Conservation (phyloP, 2,888 invertebrate genomes). For the Platynereis dumerilii region DNA sequence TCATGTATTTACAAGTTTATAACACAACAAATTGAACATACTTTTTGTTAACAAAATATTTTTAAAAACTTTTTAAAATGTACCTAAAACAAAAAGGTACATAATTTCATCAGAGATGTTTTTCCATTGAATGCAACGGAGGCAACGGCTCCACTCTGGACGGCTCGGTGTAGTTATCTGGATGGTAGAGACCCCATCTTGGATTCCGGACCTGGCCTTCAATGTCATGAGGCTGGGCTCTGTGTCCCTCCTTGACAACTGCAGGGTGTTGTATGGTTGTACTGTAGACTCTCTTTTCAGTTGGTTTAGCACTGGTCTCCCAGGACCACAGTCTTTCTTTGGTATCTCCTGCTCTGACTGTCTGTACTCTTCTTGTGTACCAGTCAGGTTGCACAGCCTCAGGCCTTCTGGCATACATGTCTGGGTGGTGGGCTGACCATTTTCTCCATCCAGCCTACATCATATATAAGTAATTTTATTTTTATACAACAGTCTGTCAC, state of each 20-base stretch:
- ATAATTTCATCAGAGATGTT: conserved; percentile 24
- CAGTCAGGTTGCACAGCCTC: conserved; percentile 57
- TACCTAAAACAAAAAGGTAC: background rate
- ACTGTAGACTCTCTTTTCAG: conserved; percentile 52
- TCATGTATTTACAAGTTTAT: too few species aligned
- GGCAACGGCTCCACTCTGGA: conserved; percentile 53
- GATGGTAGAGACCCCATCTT: conserved; percentile 59
- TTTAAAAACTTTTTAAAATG: too few species aligned
- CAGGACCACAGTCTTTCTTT: conserved; percentile 35
- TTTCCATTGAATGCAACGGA: conserved; percentile 64
- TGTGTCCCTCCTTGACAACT: conserved; percentile 45
- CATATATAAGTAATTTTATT: background rate
- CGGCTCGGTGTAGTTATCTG: conserved; percentile 56
- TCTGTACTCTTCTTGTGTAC: conserved; percentile 51
- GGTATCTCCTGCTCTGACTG: conserved; percentile 46
- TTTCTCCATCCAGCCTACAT: conserved; percentile 58
- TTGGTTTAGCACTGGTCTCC: conserved; percentile 44
- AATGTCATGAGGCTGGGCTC: conserved; percentile 46
- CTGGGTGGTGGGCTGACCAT: conserved; percentile 56
- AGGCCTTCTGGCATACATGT: conserved; percentile 54
- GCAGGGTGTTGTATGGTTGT: conserved; percentile 40
- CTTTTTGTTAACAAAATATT: too few species aligned
- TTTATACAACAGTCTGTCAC: too few species aligned
- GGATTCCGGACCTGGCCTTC: conserved; percentile 50
- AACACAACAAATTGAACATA: too few species aligned